Base-by-base conservation (phyloP, 1,140 invertebrate species). In the Idris sp. region DNA sequence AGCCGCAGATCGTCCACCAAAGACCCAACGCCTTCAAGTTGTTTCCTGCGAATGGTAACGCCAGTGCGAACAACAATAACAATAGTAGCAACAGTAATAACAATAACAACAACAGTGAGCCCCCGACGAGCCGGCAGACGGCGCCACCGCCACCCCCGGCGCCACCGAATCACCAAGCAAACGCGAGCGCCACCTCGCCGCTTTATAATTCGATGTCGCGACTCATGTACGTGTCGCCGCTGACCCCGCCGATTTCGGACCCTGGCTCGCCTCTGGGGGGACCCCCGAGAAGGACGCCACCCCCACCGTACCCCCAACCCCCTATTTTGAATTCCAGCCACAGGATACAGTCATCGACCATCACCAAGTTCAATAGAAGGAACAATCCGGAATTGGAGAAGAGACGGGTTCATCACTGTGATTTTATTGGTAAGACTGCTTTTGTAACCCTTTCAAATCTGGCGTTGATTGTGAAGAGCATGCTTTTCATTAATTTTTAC, bases 341-440 rank as follows among this genome's bases (percentile, higher is more conserved):
- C 84, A 78, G 82, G 41, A 85, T 86, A 36, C 88, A 83, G 71
- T 85, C 81, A 26, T 86, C 75, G 36, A 85, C 81, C 71, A 83
- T 88, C 65, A 48, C 85, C 31, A 93, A 92, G 81, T 97, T 97
- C 88, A 98, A 98, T 88, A 90, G 97, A 68, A 90, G 96, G 77
- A 98, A 98, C 86, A 98, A 98, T 87, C 97, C 97, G 0, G 97
- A 98, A 84, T 86, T 98, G 62, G 97, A 98, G 85, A 98, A 97
- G 86, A 89, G 97, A 74, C 87, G 97, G 81, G 96, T 98, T 72
- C 97, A 98, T 85, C 96, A 96, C 85, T 98, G 97, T 89, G 94
- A 97, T 89, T 98, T 96, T 86, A 92, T 95, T 79, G 95, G 97
- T 97, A 88, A 92, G 90, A n/a, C n/a, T n/a, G n/a, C n/a, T n/a